These are phyloP conservation scores for Listronotus oregonensis DNA, from an alignment of 1,140 invertebrate species.

Conservation along the genomic window DNA sequence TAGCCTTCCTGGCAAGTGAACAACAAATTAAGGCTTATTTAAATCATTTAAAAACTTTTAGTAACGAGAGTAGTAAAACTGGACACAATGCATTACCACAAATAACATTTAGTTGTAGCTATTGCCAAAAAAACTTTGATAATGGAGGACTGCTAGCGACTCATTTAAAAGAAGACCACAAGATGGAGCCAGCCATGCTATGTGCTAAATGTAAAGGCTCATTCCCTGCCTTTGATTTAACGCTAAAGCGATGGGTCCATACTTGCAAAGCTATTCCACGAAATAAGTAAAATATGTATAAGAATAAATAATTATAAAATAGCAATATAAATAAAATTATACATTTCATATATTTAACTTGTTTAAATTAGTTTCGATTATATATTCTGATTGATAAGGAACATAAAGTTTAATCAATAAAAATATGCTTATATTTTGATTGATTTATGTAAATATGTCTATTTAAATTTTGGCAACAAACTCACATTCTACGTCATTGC, in stretches of 20 bases:
- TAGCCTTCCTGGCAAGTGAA: conserved; percentile 1
- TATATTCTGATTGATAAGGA: too few species aligned
- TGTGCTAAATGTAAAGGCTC: conserved; percentile 31
- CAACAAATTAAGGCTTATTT: conserved; percentile 28
- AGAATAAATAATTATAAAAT: too few species aligned
- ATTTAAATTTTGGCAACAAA: too few species aligned
- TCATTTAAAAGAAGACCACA: conserved; percentile 34
- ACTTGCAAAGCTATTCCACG: not conserved
- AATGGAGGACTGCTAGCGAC: conserved; percentile 15
- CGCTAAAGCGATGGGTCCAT: conserved; percentile 27
- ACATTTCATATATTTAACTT: too few species aligned
- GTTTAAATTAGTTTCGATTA: too few species aligned
- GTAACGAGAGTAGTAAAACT: not conserved
- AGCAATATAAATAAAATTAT: too few species aligned
- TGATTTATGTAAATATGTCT: too few species aligned
- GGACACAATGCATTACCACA: conserved; percentile 13
- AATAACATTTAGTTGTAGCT: conserved; percentile 36
- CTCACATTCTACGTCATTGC: too few species aligned
- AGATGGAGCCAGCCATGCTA: conserved; percentile 36
- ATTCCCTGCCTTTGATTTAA: conserved; percentile 17
- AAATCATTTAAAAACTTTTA: conserved; percentile 22
- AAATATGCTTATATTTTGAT: too few species aligned
- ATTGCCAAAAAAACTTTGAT: conserved; percentile 21
- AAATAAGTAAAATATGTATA: too few species aligned
- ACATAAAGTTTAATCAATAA: too few species aligned